Evolutionary conservation across 2,797 vertebrate genomes (phyloP).

Genomic region (Catharus ustulatus): DNA sequence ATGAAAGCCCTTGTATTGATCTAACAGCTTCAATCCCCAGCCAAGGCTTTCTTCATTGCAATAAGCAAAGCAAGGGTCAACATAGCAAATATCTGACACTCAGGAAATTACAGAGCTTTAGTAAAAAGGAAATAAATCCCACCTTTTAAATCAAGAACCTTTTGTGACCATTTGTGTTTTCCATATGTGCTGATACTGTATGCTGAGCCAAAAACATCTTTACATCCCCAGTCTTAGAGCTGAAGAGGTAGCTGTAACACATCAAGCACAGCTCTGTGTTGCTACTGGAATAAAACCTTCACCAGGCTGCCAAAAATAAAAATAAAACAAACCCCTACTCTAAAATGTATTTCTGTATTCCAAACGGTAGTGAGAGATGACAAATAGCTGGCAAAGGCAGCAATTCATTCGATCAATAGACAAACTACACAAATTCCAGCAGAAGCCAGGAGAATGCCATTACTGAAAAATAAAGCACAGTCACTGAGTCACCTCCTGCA

Average conservation of each 20-base stretch:
- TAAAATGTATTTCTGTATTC: neutral
- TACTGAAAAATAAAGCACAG: neutral
- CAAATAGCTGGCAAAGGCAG: neutral
- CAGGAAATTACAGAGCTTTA: constrained; percentile 25
- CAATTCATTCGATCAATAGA: neutral
- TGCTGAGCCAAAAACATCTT: neutral
- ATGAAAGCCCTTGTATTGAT: neutral
- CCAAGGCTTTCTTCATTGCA: neutral
- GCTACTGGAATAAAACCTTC: constrained; percentile 35
- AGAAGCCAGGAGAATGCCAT: neutral
- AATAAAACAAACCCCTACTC: neutral
- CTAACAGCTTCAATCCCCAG: neutral
- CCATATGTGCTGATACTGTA: neutral
- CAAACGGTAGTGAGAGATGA: neutral
- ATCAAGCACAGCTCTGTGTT: neutral
- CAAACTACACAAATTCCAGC: neutral
- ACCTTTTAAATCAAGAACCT: constrained; percentile 36
- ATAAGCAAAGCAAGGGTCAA: neutral
- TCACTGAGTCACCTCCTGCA: neutral
- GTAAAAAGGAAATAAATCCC: constrained; percentile 28
- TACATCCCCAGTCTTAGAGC: neutral
- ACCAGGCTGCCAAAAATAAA: constrained; percentile 22
- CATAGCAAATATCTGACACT: neutral
- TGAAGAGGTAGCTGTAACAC: constrained; percentile 20
- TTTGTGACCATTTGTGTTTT: constrained; percentile 14